Evolutionary conservation across 1,140 invertebrate species (phyloP).

Genomic region (Hylaeus volcanicus): DNA sequence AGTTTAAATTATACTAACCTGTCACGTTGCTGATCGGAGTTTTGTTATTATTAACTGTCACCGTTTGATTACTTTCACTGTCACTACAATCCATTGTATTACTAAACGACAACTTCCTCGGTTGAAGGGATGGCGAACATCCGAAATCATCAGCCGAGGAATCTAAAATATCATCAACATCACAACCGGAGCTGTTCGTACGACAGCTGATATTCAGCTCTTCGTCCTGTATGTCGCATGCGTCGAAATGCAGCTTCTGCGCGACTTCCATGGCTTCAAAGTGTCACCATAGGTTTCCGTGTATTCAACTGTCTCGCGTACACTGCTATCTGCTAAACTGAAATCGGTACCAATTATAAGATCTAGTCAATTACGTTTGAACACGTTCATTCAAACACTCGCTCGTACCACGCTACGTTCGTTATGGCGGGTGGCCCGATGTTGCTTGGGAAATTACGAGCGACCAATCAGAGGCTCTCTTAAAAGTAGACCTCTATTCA

Average conservation of each 20-base stretch:
- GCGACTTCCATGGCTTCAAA: constrained; percentile 70
- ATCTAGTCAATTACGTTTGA: constrained; percentile 37
- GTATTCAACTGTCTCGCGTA: constrained; percentile 13
- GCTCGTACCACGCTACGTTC: constrained; percentile 67
- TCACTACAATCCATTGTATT: constrained; percentile 72
- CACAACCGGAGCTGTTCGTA: constrained; percentile 74
- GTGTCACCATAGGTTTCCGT: constrained; percentile 57
- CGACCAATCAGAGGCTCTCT: constrained; percentile 32
- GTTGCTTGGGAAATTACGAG: constrained; percentile 3
- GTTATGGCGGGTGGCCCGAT: constrained; percentile 65
- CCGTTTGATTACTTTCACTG: constrained; percentile 64
- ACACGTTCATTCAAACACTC: constrained; percentile 63
- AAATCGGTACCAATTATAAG: constrained; percentile 35
- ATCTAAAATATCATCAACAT: constrained; percentile 74
- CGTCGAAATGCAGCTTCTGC: constrained; percentile 74
- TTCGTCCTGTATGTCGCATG: constrained; percentile 74
- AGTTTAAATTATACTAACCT: constrained; percentile 65
- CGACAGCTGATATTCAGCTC: constrained; percentile 75
- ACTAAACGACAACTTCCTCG: constrained; percentile 74
- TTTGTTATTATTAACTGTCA: constrained; percentile 57
- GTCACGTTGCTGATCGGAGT: constrained; percentile 63
- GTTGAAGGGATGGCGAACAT: constrained; percentile 67
- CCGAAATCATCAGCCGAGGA: constrained; percentile 73
- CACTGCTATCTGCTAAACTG: not conserved
- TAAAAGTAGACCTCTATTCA: not conserved